Conservation (phyloP, 1,140 invertebrate genomes). For the Pararge aegeria region DNA sequence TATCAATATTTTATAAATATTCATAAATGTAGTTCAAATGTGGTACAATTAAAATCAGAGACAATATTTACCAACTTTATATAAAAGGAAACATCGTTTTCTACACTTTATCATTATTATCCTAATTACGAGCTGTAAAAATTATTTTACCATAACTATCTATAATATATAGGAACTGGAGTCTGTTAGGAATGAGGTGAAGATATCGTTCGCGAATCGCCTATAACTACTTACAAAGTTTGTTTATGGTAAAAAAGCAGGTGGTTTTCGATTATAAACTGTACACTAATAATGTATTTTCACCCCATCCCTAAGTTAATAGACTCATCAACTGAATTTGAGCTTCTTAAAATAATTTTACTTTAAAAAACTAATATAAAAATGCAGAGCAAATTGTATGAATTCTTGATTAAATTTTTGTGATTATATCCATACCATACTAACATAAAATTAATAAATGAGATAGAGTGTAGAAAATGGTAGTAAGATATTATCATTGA, state of each 20-base stretch:
- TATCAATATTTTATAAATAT: slow-evolving; percentile 79
- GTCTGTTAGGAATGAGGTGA: slow-evolving; percentile 53
- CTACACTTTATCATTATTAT: slow-evolving; percentile 73
- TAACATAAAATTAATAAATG: slow-evolving; percentile 36
- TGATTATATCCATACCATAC: slow-evolving; percentile 4
- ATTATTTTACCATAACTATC: slow-evolving; percentile 59
- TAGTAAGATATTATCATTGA: slow-evolving; percentile 29
- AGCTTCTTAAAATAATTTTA: slow-evolving; percentile 41
- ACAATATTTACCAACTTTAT: slow-evolving; percentile 75
- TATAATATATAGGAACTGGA: slow-evolving; percentile 71
- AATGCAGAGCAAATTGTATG: slow-evolving; percentile 20
- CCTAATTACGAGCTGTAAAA: slow-evolving; percentile 62
- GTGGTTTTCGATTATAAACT: slow-evolving; percentile 27
- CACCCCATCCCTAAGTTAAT: slow-evolving; percentile 47
- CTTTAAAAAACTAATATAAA: slow-evolving; percentile 35
- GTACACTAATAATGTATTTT: slow-evolving; percentile 31
- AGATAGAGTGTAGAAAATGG: slow-evolving; percentile 77
- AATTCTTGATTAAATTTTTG: slow-evolving; percentile 3
- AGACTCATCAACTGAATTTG: slow-evolving; percentile 47
- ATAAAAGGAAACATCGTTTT: slow-evolving; percentile 75
- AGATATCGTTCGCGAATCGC: slow-evolving; percentile 24
- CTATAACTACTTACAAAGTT: slow-evolving; percentile 30
- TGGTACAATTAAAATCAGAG: slow-evolving; percentile 77
- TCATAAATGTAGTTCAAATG: slow-evolving; percentile 78
- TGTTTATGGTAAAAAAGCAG: slow-evolving; percentile 33